Evolutionary conservation across 2,888 invertebrate genomes (phyloP), one percentile per base, ranked within the genome.

Genomic region (Therioaphis trifolii): DNA sequence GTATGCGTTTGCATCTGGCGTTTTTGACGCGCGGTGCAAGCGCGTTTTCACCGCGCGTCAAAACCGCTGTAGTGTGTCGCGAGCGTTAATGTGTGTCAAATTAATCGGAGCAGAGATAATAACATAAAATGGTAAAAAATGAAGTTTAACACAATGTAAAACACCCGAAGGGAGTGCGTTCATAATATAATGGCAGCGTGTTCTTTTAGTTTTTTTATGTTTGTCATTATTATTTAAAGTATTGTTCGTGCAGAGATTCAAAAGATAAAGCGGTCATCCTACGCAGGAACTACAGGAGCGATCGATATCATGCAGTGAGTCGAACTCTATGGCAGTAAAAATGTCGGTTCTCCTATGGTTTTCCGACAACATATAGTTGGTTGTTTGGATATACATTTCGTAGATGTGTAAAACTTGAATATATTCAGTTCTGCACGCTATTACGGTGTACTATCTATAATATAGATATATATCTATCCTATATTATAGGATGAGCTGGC

Each of bases 151-250:
- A 80, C 71, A 80, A 71, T 80, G 71, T 71, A 80, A 80, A 80
- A 80, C 58, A 71, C 79, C 79, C 24, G 43, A 80, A 71, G 79
- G 71, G 79, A 55, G 69, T 79, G 68, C 69, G 43, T 79, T 69
- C 55, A 78, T 55, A 79, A 40, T 69, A 29, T 79, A 79, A 69
- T 69, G 43, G 69, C 24, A 66, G 35, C 55, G 55, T 55, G 68
- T 66, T 77, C 29, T 78, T 78, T 72, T 74, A 18, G 27, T 66
- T 66, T 66, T 68, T 80, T 58, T 71, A 46, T 21, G 55, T 71
- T 79, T 71, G 58, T 79, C 40, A 43, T 79, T 80, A 71, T 80
- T 71, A 80, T 80, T 71, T 80, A 71, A 80, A 80, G 55, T 80
- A 58, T 80, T 80, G 46, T 27, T 71, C 79, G 69, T 71, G 79